A percentile compares a stretch with the other conserved stretches of the same genome.
These are phyloP conservation scores for Actenoides lindsayi DNA, from an alignment of 2,113 vertebrate species.

Conservation along the genomic window DNA sequence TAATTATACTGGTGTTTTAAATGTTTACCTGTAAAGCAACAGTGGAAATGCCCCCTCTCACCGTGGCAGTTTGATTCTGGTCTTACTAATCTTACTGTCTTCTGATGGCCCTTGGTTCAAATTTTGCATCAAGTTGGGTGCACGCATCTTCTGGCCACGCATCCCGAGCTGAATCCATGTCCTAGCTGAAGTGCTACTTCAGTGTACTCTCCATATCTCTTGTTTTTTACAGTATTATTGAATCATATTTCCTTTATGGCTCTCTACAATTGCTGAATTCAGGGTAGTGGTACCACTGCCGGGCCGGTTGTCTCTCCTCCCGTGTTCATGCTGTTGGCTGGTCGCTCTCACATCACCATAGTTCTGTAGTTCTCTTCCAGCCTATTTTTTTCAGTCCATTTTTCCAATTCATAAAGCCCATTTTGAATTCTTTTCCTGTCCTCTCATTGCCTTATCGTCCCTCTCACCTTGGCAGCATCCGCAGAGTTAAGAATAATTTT, in stretches of 20 bases:
- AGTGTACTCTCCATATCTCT: not conserved
- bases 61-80: not conserved
- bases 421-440: not conserved
- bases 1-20: constrained; percentile 21
- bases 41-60: not conserved
- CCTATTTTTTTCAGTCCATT: not conserved
- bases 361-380: not conserved
- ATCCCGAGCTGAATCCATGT: not conserved
- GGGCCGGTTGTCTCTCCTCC: not conserved
- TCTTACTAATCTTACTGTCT: not conserved
- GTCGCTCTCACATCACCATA: not conserved
- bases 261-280: not conserved
- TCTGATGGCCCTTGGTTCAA: not conserved
- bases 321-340: fast-evolving
- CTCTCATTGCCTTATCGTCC: fast-evolving
- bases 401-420: not conserved
- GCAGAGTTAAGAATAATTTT: not conserved
- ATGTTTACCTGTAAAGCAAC: constrained; percentile 5
- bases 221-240: not conserved
- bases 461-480: not conserved
- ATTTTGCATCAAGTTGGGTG: not conserved
- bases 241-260: not conserved
- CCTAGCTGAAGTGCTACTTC: not conserved
- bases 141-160: not conserved
- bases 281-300: not conserved